Base-by-base conservation (phyloP, 2,888 invertebrate species). In the Resseliella maxima region DNA sequence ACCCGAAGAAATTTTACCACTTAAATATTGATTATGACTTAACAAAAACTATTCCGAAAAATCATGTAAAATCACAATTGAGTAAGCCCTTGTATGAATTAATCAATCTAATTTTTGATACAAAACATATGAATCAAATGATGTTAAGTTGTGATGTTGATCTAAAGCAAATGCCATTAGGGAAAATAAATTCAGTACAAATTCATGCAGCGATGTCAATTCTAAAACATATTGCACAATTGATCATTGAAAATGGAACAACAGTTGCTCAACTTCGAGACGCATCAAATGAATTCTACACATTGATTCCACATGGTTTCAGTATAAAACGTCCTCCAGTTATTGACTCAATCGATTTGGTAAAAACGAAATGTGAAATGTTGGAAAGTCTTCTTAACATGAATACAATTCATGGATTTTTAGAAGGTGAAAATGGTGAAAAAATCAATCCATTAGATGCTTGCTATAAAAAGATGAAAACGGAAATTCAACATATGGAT, bases 81-180 rank as follows among this genome's bases (percentile, higher is more conserved):
- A 92, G 94, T 0, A 90, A 93, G 89, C 92, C 95, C 0, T 94
- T 99, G 0, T 98, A 99, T 90, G 93, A 95, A 87, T 92, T 99
- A 3, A 93, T 99, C 31, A 93, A 94, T 87, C 92, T 96, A 88
- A 95, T 99, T 87, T 99, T 99, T 91, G 97, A 99, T 90, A 94
- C 98, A 0, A 93, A 96, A 87, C 92, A 93, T 10, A 99, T 99
- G 99, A 98, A 98, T 90, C 94, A 94, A 90, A 95, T 97, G 0
- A 94, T 99, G 94, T 90, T 96, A 89, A 98, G 99, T 90, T 99
- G 98, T 91, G 98, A 99, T 92, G 92, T 99, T 88, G 99, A 99
- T 90, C 94, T 97, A 89, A 97, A 98, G 88, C 99, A 99, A 92
- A 99, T 99, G 99, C 99, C 99, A 0, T 92, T 99, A 12, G 99